These are phyloP conservation scores for Erebia ligea DNA, from an alignment of 2,888 invertebrate species.

Conservation along the genomic window DNA sequence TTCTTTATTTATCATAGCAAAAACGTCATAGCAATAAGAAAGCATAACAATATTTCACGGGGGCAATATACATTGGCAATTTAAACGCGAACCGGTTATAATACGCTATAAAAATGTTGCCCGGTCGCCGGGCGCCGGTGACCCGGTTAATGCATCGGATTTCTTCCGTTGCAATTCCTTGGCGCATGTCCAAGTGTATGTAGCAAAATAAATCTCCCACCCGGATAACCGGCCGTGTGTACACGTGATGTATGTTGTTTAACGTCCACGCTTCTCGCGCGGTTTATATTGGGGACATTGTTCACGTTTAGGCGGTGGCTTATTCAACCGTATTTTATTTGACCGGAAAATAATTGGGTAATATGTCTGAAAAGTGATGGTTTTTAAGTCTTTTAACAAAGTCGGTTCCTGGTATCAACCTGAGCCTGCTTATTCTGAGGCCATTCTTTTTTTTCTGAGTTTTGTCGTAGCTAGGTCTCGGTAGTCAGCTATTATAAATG, in stretches of 20 bases:
- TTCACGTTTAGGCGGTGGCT: constrained; percentile 16
- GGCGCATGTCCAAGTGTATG: constrained; percentile 35
- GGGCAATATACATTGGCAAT: constrained; percentile 18
- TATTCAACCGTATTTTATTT: not conserved
- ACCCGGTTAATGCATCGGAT: constrained; percentile 37
- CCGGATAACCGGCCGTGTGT: constrained; percentile 38
- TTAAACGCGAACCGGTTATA: constrained; percentile 26
- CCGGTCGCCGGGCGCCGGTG: constrained; percentile 33
- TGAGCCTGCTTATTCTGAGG: too few species aligned
- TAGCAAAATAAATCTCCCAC: constrained; percentile 34
- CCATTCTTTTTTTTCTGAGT: too few species aligned
- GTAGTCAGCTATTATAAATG: too few species aligned
- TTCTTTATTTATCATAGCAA: too few species aligned
- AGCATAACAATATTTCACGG: constrained; percentile 4
- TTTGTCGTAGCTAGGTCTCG: too few species aligned
- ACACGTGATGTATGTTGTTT: constrained; percentile 33
- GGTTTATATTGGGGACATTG: constrained; percentile 25
- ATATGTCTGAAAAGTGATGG: not conserved
- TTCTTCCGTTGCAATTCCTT: constrained; percentile 32
- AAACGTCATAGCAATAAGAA: not conserved
- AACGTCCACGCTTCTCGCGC: constrained; percentile 16
- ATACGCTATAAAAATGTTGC: constrained; percentile 38
- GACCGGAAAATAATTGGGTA: not conserved
- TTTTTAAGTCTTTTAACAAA: not conserved
- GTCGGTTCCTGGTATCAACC: too few species aligned